Evolutionary conservation across 2,797 vertebrate species (phyloP), one percentile per base, ranked within the genome.

Genomic region (Setipinna tenuifilis): DNA sequence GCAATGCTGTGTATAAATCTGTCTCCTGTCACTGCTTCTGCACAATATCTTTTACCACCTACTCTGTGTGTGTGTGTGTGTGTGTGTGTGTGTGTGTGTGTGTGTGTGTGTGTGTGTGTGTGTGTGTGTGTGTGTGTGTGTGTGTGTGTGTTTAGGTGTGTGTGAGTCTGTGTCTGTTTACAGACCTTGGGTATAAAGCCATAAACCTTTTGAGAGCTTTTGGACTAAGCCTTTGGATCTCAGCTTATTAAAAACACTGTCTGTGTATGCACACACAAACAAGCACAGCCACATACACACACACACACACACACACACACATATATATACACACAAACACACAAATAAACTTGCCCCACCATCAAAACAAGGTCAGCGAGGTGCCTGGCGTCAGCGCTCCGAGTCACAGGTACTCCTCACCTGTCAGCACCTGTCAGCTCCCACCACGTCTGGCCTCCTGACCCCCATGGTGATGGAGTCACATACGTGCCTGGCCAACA

Each of bases 371-470:
- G 28, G 81, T 82, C 80, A 58, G 46, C 68, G 1, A 78, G 31
- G 31, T 78, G 31, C 7, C 31, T 16, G 5, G 28, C 28, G 31
- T 83, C 71, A 85, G 58, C 59, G 84, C 86, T 85, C 31, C 54
- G 46, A 78, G 54, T 87, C 86, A 84, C 84, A 90, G 87, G 89
- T 86, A 87, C 84, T 86, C 14, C 28, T 91, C 91, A 93, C 90
- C 90, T 90, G 92, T 93, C 92, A 91, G 78, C 87, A 91, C 85
- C 81, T 86, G 89, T 89, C 86, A 90, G 90, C 87, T 88, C 89
- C 54, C 83, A 86, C 88, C 41, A 1, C 35, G 88, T 88, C 91
- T 85, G 62, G 83, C 85, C 68, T 85, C 31, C 31, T 44, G 19
- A 78, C 71, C 35, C 19, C 31, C 71, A 85, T 85, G 88, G 88